Base-by-base conservation (phyloP, 2,888 invertebrate species). In the Salpingus planirostris region DNA sequence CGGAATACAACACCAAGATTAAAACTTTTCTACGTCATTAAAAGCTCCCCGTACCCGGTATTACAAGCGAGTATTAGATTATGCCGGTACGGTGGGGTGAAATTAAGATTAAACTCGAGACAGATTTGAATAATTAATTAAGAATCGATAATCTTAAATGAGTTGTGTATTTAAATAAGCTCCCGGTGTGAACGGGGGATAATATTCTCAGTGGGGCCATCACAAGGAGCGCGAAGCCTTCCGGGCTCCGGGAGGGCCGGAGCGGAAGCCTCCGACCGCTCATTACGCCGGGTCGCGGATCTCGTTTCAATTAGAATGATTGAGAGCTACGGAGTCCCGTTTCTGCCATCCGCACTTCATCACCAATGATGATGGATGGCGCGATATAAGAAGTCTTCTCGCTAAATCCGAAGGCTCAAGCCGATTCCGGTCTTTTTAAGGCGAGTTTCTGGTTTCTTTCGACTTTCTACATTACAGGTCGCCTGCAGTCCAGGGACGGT, bases 241-340 rank as follows among this genome's bases (percentile, higher is more conserved):
- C 18, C 18, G 8, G 18, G 18, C 18, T 18, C 18, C 54, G 49
- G 46, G 50, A 52, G 57, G 42, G 53, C 48, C 37, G 45, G 46
- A 47, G 44, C 46, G 42, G 41, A 41, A 40, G 36, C 37, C 34
- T 29, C 37, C 28, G 40, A 37, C 50, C 57, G 46, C 54, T 60
- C 60, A 58, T 60, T 60, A 54, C 42, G 44, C 36, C 44, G 49
- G 51, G 50, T 52, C 51, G 51, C 47, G 57, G 53, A 57, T 64
- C 60, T 54, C 52, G 58, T 64, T 64, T 64, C 64, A 63, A 63
- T 64, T 64, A 64, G 59, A 59, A 59, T 61, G 63, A 62, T 64
- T 57, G 62, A 63, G 60, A 62, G 59, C 54, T 53, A 43, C 35
- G 50, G 60, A 54, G 59, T 62, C 60, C 52, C 50, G 59, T 62